Percentiles rank a stretch among this genome's conserved stretches.
Evolutionary conservation across 2,888 invertebrate genomes (phyloP).

Genomic region (Megaustenia siamemsis): DNA sequence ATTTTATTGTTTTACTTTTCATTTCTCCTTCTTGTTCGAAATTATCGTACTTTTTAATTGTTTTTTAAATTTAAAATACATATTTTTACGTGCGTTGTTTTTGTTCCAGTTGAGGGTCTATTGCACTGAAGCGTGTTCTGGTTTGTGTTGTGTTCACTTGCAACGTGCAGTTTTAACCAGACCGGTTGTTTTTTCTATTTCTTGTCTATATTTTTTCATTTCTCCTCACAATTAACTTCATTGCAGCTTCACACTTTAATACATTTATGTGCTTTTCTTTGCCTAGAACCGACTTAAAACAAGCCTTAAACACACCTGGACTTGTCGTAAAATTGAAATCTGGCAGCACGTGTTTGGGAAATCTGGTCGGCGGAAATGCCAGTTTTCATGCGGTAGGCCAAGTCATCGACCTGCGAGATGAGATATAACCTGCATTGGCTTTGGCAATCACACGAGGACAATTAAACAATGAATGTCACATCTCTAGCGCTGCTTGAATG

Average conservation of each 20-base stretch:
- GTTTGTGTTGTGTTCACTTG: neutral
- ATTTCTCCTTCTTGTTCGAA: too few relatives aligned
- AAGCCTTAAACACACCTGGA: neutral
- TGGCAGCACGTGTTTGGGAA: neutral
- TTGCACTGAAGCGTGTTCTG: too few relatives aligned
- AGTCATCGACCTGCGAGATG: conserved; percentile 29
- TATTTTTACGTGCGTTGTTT: too few relatives aligned
- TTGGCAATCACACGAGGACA: neutral
- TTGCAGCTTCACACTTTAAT: neutral
- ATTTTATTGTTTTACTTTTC: too few relatives aligned
- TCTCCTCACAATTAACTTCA: too few relatives aligned
- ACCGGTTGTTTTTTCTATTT: neutral
- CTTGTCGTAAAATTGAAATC: conserved; percentile 28
- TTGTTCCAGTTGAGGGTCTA: too few relatives aligned
- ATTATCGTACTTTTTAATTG: too few relatives aligned
- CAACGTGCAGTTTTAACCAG: neutral
- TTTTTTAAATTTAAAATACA: too few relatives aligned
- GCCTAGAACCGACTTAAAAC: neutral
- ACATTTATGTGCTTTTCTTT: neutral
- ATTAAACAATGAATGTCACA: neutral
- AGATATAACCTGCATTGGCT: too few relatives aligned
- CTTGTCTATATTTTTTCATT: too few relatives aligned
- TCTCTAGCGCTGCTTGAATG: neutral
- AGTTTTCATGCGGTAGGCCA: neutral
- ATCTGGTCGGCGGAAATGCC: neutral